Evolutionary conservation across 2,797 vertebrate genomes (phyloP), one percentile per base, ranked within the genome.

Genomic region (Alfaro cultratus): DNA sequence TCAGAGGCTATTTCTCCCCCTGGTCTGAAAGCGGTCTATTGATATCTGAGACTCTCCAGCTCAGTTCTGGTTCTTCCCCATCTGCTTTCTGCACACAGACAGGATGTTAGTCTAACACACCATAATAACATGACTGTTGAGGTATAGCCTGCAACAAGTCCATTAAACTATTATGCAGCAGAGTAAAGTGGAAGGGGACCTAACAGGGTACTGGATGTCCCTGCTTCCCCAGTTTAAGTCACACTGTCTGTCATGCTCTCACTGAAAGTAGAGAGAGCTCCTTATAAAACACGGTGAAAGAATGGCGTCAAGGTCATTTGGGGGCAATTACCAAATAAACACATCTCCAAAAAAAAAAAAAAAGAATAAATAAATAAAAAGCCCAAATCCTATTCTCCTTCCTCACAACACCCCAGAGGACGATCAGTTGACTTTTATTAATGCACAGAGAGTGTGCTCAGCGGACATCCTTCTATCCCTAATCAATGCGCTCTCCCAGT

Each of bases 221-320:
- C 34, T 7, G 15, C 29, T 71, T 73, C 53, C 21, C 43, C 9
- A 83, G 34, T 75, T 80, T 70, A 81, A 73, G 73, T 36, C 74
- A 57, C 68, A 51, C 74, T 71, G 6, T 8, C 80, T 70, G 57
- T 12, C 77, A 70, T 34, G 74, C n/a, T 51, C 55, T 29, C 2
- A 34, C 55, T 60, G 11, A n/a, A 15, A 77, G 51, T 18, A 77
- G 77, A 80, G 47, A 67, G 29, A n/a, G 77, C 74, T 64, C 53
- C 46, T 78, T 45, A 23, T 68, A 70, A 39, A 83, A 80, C 51
- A 49, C 64, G 23, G n/a, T 64, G 81, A 47, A 36, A 80, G 90
- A 90, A 93, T 93, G 91, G 93, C 92, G 91, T 90, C 94, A 95
- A 95, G 94, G 94, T 95, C 94, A 93, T 91, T 89, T 87, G 76